Evolutionary conservation across 1,140 invertebrate genomes (phyloP).

Genomic region (Octopus sinensis): DNA sequence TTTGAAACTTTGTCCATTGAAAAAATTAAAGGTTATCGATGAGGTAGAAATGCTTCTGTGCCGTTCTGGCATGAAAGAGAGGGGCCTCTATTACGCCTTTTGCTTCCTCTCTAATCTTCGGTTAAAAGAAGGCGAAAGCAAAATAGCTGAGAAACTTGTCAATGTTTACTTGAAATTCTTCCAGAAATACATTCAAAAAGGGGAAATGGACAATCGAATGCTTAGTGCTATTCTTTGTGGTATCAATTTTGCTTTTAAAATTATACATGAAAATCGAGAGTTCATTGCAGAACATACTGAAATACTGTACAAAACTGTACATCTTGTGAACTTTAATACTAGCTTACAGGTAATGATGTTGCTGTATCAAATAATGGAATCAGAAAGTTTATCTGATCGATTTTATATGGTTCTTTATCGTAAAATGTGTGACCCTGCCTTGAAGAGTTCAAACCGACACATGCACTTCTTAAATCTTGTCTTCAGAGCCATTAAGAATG

Average conservation of each 20-base stretch:
- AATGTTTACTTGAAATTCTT: slow-evolving; percentile 88
- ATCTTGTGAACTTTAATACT: slow-evolving; percentile 74
- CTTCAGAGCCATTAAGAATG: slow-evolving; percentile 78
- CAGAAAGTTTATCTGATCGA: slow-evolving; percentile 62
- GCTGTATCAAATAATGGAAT: slow-evolving; percentile 76
- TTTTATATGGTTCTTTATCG: slow-evolving; percentile 88
- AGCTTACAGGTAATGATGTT: slow-evolving; percentile 83
- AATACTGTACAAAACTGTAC: slow-evolving; percentile 85
- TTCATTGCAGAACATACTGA: slow-evolving; percentile 70
- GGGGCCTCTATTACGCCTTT: slow-evolving; percentile 86
- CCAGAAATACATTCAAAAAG: slow-evolving; percentile 61
- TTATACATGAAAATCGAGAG: slow-evolving; percentile 59
- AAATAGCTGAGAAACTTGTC: slow-evolving; percentile 78
- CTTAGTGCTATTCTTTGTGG: slow-evolving; percentile 87
- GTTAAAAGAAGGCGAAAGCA: slow-evolving; percentile 70
- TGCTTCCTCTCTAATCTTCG: slow-evolving; percentile 83
- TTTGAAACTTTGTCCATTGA: slow-evolving; percentile 69
- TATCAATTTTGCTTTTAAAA: slow-evolving; percentile 83
- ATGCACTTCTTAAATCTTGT: slow-evolving; percentile 84
- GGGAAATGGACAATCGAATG: slow-evolving; percentile 85
- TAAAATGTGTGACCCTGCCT: slow-evolving; percentile 76
- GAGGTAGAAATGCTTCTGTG: slow-evolving; percentile 90
- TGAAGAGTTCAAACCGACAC: slow-evolving; percentile 72
- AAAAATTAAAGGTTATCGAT: slow-evolving; percentile 81
- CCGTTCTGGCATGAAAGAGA: slow-evolving; percentile 76